A percentile compares a stretch with the other conserved stretches of the same genome.
Evolutionary conservation across 2,888 invertebrate genomes (phyloP).

Genomic region (Resseliella maxima): DNA sequence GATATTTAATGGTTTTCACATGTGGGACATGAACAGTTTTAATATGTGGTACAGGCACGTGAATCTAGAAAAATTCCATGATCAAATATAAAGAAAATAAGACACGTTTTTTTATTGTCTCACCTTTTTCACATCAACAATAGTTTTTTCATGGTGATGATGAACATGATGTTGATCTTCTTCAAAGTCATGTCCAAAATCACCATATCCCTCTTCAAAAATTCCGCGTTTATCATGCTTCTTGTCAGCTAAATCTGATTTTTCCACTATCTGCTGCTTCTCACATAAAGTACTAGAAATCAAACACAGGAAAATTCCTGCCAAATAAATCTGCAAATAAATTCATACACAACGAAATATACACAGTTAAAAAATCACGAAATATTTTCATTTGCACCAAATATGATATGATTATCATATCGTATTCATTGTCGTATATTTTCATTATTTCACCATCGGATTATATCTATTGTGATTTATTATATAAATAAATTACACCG

Average conservation of each 20-base stretch:
- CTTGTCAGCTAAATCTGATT: constrained; percentile 70
- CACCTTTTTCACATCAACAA: constrained; percentile 79
- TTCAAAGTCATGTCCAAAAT: constrained; percentile 61
- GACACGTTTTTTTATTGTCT: constrained; percentile 59
- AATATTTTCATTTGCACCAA: neutral
- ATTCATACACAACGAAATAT: neutral
- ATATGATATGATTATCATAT: neutral
- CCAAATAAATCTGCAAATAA: constrained; percentile 25
- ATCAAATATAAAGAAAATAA: neutral
- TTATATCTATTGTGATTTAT: constrained; percentile 17
- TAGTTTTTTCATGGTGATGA: constrained; percentile 72
- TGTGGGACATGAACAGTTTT: neutral
- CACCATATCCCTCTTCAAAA: constrained; percentile 66
- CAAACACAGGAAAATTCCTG: neutral
- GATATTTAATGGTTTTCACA: neutral
- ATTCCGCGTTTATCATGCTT: constrained; percentile 84
- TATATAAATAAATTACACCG: neutral
- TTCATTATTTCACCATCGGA: no score
- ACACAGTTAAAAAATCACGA: no score
- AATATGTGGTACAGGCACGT: neutral
- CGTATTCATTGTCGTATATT: no score
- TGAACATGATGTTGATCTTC: constrained; percentile 67
- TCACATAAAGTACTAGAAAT: neutral
- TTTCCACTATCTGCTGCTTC: constrained; percentile 66
- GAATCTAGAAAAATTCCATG: neutral